These are phyloP conservation scores for Oxygymnocypris stewartii DNA, from an alignment of 2,113 vertebrate genomes.

Conservation along the genomic window DNA sequence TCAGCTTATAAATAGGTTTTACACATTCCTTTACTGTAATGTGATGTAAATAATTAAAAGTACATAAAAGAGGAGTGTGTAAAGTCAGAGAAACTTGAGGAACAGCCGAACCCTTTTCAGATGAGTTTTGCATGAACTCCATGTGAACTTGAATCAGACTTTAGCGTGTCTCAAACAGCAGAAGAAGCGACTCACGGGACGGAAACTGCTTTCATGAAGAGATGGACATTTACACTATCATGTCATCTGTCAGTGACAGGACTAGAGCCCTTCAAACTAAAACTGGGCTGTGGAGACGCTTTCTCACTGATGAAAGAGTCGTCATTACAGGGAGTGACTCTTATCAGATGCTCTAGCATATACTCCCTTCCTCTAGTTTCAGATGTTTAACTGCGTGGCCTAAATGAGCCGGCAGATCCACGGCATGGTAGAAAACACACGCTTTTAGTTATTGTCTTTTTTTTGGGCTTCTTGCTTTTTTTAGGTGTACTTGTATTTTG, in stretches of 20 bases:
- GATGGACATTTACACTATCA: conserved; percentile 57
- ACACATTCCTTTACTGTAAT: too few species aligned
- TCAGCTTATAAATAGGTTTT: too few species aligned
- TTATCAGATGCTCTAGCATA: conserved; percentile 15
- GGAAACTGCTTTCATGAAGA: conserved; percentile 63
- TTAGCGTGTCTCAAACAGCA: background rate
- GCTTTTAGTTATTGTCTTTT: background rate
- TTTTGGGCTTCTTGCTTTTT: background rate
- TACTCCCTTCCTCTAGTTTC: conserved; percentile 9
- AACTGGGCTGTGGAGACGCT: background rate
- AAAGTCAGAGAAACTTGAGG: background rate
- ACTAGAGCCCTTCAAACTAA: conserved; percentile 9
- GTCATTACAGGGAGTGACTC: background rate
- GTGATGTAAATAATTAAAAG: too few species aligned
- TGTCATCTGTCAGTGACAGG: conserved; percentile 55
- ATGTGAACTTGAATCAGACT: conserved; percentile 16
- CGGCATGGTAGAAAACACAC: background rate
- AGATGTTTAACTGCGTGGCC: conserved; percentile 3
- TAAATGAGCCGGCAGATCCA: background rate
- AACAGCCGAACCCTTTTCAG: background rate
- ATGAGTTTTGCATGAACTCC: background rate
- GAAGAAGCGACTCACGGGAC: conserved; percentile 47
- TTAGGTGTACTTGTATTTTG: background rate
- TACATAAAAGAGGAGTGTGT: background rate
- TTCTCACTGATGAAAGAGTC: background rate